Conservation (phyloP, 2,888 invertebrate species). For the Philaethria dido region DNA sequence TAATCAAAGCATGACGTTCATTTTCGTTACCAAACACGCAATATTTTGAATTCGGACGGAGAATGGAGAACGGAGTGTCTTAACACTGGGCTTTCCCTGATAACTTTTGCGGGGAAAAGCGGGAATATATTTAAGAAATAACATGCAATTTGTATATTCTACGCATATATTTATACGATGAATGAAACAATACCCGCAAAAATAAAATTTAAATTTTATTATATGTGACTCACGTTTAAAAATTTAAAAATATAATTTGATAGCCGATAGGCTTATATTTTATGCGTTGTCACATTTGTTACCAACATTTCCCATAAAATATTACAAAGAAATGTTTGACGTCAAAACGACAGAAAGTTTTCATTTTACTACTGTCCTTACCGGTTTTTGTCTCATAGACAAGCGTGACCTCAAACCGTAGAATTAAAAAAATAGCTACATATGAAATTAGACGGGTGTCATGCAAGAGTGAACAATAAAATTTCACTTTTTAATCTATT, state of each 20-base stretch:
- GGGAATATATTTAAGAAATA: too few relatives aligned
- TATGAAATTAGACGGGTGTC: slow-evolving; percentile 66
- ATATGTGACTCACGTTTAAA: neutral
- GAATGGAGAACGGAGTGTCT: too few relatives aligned
- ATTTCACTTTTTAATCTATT: slow-evolving; percentile 47
- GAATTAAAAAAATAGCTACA: slow-evolving; percentile 74
- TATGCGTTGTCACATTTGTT: neutral
- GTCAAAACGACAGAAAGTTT: slow-evolving; percentile 61
- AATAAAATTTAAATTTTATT: neutral
- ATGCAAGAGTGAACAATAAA: slow-evolving; percentile 67
- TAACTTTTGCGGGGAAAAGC: too few relatives aligned
- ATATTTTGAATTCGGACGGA: too few relatives aligned
- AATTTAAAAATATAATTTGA: neutral
- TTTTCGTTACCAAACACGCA: too few relatives aligned
- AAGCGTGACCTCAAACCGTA: slow-evolving; percentile 63
- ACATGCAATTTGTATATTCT: too few relatives aligned
- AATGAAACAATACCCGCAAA: neutral
- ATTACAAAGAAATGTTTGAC: slow-evolving; percentile 40
- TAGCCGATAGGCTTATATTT: neutral
- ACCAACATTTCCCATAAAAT: slow-evolving; percentile 9
- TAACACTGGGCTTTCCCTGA: too few relatives aligned
- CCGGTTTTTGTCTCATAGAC: slow-evolving; percentile 65
- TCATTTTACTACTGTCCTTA: slow-evolving; percentile 57
- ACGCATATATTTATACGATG: too few relatives aligned
- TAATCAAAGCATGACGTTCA: too few relatives aligned